phyloP scores from a whole-genome alignment of 2,797 vertebrate species.

The Chiroxiphia lanceolata region DNA sequence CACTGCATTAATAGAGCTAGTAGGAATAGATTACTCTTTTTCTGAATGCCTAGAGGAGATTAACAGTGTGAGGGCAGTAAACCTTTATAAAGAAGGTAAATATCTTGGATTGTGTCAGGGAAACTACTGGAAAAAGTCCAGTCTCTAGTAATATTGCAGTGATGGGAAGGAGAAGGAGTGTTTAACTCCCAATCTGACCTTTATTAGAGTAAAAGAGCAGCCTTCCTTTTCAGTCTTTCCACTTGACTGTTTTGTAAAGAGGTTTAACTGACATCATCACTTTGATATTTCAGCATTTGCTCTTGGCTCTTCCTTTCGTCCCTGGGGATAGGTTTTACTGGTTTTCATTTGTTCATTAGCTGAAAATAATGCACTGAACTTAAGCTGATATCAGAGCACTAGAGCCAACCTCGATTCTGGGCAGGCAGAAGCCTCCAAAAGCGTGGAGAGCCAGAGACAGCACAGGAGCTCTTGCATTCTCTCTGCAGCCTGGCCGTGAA shows the following conservation, averaged over 20 bases:
- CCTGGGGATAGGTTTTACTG: not conserved
- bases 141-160: not conserved
- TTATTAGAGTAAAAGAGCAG: not conserved
- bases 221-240: not conserved
- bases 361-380: not conserved
- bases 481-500: not conserved
- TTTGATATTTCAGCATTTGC: slow-evolving; percentile 15
- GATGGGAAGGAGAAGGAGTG: not conserved
- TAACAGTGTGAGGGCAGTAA: not conserved
- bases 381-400: not conserved
- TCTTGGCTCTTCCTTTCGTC: not conserved
- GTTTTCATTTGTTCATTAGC: not conserved
- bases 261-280: not conserved
- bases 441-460: not conserved
- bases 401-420: not conserved
- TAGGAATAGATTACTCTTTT: not conserved
- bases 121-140: not conserved
- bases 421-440: not conserved
- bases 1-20: not conserved
- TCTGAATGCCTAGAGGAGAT: not conserved
- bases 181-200: slow-evolving; percentile 1
- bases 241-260: not conserved
- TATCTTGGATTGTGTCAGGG: not conserved
- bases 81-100: not conserved
- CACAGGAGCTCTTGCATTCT: not conserved